phyloP scores from a whole-genome alignment of 1,140 invertebrate genomes.

The Heterodera carotae region DNA sequence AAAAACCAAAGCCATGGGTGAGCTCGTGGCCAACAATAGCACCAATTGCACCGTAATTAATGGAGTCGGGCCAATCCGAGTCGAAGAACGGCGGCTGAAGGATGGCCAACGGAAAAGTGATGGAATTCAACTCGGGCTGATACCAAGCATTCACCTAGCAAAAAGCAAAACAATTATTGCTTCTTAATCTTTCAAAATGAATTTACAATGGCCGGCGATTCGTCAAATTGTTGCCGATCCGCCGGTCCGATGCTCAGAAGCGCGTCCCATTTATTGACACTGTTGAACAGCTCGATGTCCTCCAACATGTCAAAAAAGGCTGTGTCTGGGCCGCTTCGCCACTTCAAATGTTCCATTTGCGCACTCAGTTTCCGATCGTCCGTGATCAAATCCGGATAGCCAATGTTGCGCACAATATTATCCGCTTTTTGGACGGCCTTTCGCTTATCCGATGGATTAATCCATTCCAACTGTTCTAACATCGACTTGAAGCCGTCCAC shows the following conservation, averaged over 20 bases:
- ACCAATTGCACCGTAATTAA: slow-evolving; percentile 71
- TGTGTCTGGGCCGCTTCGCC: not conserved
- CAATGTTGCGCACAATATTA: slow-evolving; percentile 56
- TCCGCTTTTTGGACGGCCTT: slow-evolving; percentile 58
- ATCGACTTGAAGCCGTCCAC: slow-evolving; percentile 54
- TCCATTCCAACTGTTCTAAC: slow-evolving; percentile 60
- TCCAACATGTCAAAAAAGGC: slow-evolving; percentile 19
- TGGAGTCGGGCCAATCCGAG: slow-evolving; percentile 70
- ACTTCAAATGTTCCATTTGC: slow-evolving; percentile 45
- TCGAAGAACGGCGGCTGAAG: slow-evolving; percentile 70
- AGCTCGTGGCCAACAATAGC: slow-evolving; percentile 71
- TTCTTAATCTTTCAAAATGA: not conserved
- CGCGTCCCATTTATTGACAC: slow-evolving; percentile 8
- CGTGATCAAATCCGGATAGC: slow-evolving; percentile 56
- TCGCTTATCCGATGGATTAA: slow-evolving; percentile 48
- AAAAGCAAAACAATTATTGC: slow-evolving; percentile 2
- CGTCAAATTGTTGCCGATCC: slow-evolving; percentile 1
- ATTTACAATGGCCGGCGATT: not conserved
- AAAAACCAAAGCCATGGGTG: slow-evolving; percentile 67
- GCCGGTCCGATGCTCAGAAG: slow-evolving; percentile 5
- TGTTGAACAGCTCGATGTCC: slow-evolving; percentile 21
- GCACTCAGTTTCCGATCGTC: slow-evolving; percentile 49
- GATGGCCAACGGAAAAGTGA: slow-evolving; percentile 50
- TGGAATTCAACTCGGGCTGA: slow-evolving; percentile 51
- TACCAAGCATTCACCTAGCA: slow-evolving; percentile 26